A percentile compares a stretch with the other conserved stretches of the same genome.
phyloP scores from a whole-genome alignment of 2,113 vertebrate genomes.

The Microtus richardsoni region DNA sequence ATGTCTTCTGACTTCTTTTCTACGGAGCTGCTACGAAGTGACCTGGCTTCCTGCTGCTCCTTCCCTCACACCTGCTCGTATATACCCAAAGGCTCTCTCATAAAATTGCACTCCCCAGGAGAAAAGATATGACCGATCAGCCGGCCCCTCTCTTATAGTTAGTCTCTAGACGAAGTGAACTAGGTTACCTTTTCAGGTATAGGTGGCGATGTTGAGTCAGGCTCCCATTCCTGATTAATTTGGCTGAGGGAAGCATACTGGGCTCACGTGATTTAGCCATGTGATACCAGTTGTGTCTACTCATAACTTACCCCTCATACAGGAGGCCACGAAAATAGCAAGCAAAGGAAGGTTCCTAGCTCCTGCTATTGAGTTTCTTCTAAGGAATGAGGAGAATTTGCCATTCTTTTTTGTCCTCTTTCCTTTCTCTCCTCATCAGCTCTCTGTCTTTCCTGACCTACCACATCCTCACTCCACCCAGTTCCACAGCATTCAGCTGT shows the following conservation, averaged over 20 bases:
- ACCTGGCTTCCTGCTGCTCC: not conserved
- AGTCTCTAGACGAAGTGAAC: not conserved
- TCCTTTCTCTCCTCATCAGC: not conserved
- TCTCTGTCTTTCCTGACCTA: not conserved
- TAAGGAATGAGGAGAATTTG: not conserved
- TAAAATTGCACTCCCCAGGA: not conserved
- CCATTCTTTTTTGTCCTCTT: not conserved
- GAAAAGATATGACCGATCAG: not conserved
- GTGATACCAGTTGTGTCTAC: not conserved
- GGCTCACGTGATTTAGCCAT: not conserved
- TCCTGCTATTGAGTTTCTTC: not conserved
- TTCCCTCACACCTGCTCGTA: not conserved
- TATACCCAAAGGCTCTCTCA: not conserved
- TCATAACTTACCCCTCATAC: rapidly evolving
- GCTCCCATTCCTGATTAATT: not conserved
- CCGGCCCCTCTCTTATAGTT: not conserved
- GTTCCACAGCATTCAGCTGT: not conserved
- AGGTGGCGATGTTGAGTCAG: not conserved
- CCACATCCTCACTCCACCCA: not conserved
- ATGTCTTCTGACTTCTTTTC: not conserved
- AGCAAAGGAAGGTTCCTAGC: not conserved
- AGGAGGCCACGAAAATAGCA: not conserved
- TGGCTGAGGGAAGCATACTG: not conserved
- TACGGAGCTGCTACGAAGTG: not conserved
- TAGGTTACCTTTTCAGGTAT: not conserved